These are phyloP conservation scores for Tragelaphus imberbis DNA, from an alignment of 2,113 vertebrate species.

Conservation along the genomic window DNA sequence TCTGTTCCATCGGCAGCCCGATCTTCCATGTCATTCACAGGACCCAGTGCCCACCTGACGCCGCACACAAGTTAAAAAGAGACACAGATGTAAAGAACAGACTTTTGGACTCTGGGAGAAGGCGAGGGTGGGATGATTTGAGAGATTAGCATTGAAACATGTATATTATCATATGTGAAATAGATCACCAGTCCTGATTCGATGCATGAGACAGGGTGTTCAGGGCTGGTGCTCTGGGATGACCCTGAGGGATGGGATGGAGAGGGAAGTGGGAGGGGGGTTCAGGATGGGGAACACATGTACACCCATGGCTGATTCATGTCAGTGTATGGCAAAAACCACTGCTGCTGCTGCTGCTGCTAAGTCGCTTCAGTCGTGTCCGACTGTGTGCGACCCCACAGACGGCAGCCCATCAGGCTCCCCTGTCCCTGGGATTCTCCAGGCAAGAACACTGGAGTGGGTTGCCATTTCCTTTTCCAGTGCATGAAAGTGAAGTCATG, in stretches of 20 bases:
- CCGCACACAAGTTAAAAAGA: neutral
- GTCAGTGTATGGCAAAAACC: neutral
- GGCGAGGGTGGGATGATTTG: neutral
- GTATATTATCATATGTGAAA: neutral
- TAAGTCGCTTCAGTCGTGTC: too few species aligned
- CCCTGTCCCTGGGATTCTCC: too few species aligned
- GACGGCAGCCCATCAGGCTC: too few species aligned
- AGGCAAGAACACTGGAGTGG: too few species aligned
- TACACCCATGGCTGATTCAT: neutral
- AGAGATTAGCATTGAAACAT: neutral
- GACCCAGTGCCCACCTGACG: neutral
- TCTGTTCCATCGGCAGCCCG: fast-evolving
- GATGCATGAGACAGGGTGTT: neutral
- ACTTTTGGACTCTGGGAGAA: neutral
- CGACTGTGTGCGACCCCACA: too few species aligned
- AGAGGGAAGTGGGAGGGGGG: neutral
- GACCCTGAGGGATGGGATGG: neutral
- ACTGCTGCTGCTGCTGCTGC: neutral
- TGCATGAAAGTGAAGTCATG: too few species aligned
- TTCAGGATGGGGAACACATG: neutral
- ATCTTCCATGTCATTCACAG: neutral
- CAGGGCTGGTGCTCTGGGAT: neutral
- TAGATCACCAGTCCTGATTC: neutral
- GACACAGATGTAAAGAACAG: neutral
- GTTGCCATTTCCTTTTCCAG: too few species aligned